These are phyloP conservation scores for Girardinus metallicus DNA, from an alignment of 2,797 vertebrate species.

Conservation along the genomic window DNA sequence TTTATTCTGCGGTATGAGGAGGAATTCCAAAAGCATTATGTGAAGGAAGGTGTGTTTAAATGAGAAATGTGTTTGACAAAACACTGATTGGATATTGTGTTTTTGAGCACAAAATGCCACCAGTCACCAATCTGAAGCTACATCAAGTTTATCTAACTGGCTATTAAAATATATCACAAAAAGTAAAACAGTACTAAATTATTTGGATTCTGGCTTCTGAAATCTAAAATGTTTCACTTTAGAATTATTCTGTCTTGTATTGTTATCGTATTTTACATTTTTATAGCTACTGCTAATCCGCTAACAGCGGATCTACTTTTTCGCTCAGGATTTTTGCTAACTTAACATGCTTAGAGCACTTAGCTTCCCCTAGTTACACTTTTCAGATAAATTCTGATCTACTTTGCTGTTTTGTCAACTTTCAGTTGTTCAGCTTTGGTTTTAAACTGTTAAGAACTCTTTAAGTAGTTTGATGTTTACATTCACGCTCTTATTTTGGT, in stretches of 20 bases:
- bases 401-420: background rate
- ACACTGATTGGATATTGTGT: background rate
- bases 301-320: no score
- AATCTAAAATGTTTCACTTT: background rate
- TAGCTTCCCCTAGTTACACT: background rate
- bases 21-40: background rate
- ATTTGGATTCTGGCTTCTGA: background rate
- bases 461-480: background rate
- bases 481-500: background rate
- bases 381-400: background rate
- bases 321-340: no score
- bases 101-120: background rate
- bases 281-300: background rate
- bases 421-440: background rate
- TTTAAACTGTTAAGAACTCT: background rate
- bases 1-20: conserved; percentile 1
- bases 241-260: background rate
- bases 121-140: background rate
- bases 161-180: background rate
- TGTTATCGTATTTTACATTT: background rate
- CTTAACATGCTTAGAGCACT: no score
- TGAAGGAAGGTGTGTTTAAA: background rate
- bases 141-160: background rate
- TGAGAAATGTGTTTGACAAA: background rate
- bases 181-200: background rate